Evolutionary conservation across 2,888 invertebrate species (phyloP).

Genomic region (Platerodrilus igneus): DNA sequence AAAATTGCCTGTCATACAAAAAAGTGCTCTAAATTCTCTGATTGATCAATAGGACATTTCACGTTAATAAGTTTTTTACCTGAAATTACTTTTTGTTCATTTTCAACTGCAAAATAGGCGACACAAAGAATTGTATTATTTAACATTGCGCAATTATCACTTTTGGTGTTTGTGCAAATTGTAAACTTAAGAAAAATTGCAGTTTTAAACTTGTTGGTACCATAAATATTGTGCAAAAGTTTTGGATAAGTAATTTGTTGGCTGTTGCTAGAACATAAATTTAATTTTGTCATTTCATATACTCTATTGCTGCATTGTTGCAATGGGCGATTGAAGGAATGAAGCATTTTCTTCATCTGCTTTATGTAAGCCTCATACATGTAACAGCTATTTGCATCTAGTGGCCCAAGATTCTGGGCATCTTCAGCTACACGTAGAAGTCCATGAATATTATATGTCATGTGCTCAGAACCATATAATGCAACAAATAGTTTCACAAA

Average conservation of each 20-base stretch:
- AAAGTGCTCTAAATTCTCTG: constrained; percentile 3
- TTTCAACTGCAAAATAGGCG: constrained; percentile 1
- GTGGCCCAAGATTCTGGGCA: constrained; percentile 9
- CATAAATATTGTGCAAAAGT: not conserved
- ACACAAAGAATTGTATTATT: constrained; percentile 5
- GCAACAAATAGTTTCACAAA: constrained; percentile 10
- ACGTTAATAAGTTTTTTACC: constrained; percentile 5
- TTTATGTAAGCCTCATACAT: constrained; percentile 14
- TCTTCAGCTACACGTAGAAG: constrained; percentile 14
- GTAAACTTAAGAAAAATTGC: constrained; percentile 6
- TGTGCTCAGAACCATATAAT: constrained; percentile 9
- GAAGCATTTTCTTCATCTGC: constrained; percentile 10
- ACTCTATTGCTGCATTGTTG: constrained; percentile 12
- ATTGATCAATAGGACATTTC: not conserved
- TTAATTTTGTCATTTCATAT: constrained; percentile 7
- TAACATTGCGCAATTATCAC: constrained; percentile 13
- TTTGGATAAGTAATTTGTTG: not conserved
- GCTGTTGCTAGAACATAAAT: not conserved
- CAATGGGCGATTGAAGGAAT: constrained; percentile 14
- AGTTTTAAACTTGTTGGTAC: constrained; percentile 8
- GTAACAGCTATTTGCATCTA: constrained; percentile 13
- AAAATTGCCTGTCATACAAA: constrained; percentile 8
- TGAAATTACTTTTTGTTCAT: not conserved
- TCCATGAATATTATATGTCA: constrained; percentile 12
- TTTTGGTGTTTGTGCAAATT: constrained; percentile 5